A percentile compares a stretch with the other conserved stretches of the same genome.
These are phyloP conservation scores for Drosophila ananassae DNA, from an alignment of 1,140 invertebrate species.

Conservation along the genomic window DNA sequence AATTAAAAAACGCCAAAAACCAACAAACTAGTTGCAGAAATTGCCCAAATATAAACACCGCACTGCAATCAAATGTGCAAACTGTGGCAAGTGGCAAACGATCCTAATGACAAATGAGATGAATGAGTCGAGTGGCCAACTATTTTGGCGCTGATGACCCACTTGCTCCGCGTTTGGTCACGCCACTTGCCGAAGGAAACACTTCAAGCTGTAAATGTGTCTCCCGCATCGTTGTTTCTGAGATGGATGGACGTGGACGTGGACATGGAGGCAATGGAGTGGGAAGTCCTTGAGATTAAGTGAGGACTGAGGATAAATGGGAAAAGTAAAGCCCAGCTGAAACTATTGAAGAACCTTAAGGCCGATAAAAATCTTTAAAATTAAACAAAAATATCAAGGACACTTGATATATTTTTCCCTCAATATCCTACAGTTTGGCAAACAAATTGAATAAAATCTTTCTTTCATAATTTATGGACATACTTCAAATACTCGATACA, in stretches of 20 bases:
- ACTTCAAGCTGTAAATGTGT: slow-evolving; percentile 46
- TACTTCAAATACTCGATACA: neutral
- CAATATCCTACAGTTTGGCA: neutral
- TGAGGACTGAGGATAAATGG: neutral
- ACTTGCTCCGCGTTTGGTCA: slow-evolving; percentile 49
- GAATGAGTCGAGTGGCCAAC: slow-evolving; percentile 36
- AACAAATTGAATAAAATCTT: neutral
- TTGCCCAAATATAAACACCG: slow-evolving; percentile 38
- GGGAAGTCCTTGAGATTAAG: slow-evolving; percentile 9
- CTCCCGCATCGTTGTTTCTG: slow-evolving; percentile 40
- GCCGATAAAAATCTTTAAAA: neutral
- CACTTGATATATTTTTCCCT: neutral
- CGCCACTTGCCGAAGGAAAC: slow-evolving; percentile 52
- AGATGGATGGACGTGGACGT: slow-evolving; percentile 31
- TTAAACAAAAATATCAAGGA: neutral
- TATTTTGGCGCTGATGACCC: slow-evolving; percentile 50
- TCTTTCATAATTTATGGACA: neutral
- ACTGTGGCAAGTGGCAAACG: slow-evolving; percentile 47
- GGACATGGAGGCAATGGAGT: slow-evolving; percentile 3
- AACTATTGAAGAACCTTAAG: no score
- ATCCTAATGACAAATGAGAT: slow-evolving; percentile 45
- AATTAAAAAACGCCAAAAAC: neutral
- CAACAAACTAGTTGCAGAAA: slow-evolving; percentile 43
- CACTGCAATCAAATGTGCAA: slow-evolving; percentile 51
- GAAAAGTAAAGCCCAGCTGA: neutral